Base-by-base conservation (phyloP, 2,888 invertebrate genomes). In the Ornithoptera alexandrae region DNA sequence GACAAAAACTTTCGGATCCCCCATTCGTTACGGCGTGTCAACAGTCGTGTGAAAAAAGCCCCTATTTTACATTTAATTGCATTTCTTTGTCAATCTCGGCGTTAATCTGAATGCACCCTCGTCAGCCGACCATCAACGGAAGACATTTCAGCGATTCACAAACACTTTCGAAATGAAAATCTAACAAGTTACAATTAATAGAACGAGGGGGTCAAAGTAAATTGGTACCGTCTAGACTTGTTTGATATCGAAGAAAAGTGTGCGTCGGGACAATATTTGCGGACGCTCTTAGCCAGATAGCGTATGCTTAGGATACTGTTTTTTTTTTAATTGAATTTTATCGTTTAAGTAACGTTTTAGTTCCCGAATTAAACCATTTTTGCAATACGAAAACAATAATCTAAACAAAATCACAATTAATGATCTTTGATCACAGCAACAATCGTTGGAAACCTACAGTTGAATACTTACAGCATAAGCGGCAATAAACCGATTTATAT, bases 11-110 rank as follows among this genome's bases (percentile, higher is more conserved):
- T 83, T 84, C 83, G 77, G 70, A 67, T 76, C 85, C 84, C 84
- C 85, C 79, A 88, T 90, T 89, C 88, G 91, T 88, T 89, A 88
- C 89, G 83, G 75, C 84, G 76, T 84, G 90, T 91, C 90, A 91
- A 90, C 89, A 89, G 74, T 85, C 87, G 89, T 90, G 90, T 89
- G 89, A 86, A 89, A 46, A 84, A 84, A 85, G 80, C 85, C 91
- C 91, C 87, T 91, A 90, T 89, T 92, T 91, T 91, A 90, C 90
- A 92, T 92, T 91, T 92, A 92, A 92, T 92, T 92, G 90, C 92
- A 91, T 92, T 92, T 91, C 91, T 92, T 91, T 92, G 91, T 91
- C 86, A 84, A 89, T 89, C 86, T 87, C 86, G 86, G 86, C 78
- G 88, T 87, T 89, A 90, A 89, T 90, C 88, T 88, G 85, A 80